phyloP scores from a whole-genome alignment of 2,888 invertebrate species.

The Drepana falcataria region DNA sequence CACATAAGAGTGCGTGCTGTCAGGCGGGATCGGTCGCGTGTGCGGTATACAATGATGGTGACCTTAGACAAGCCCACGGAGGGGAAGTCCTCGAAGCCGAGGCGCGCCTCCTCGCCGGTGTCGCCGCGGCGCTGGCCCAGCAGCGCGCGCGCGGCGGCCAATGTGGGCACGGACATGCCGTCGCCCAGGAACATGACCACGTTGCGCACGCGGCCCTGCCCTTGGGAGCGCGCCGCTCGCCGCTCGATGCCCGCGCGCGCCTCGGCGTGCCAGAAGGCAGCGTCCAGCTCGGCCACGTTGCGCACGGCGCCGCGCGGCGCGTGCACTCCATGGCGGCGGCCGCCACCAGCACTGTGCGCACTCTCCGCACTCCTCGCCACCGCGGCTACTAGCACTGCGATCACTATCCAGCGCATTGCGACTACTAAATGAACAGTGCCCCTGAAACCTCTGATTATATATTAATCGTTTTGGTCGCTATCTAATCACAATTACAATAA shows the following conservation, averaged over 20 bases:
- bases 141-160: slow-evolving; percentile 81
- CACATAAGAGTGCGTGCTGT: too few species aligned
- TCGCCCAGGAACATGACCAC: slow-evolving; percentile 86
- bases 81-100: slow-evolving; percentile 81
- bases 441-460: too few species aligned
- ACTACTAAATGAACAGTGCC: not conserved
- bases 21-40: too few species aligned
- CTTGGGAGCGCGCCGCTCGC: slow-evolving; percentile 21
- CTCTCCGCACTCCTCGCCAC: not conserved
- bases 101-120: slow-evolving; percentile 77
- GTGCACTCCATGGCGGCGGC: slow-evolving; percentile 1
- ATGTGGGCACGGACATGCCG: slow-evolving; percentile 85
- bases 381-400: not conserved
- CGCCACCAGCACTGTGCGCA: not conserved
- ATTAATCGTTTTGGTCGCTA: too few species aligned
- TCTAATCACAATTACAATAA: too few species aligned
- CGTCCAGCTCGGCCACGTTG: slow-evolving; percentile 17
- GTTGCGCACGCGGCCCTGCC: slow-evolving; percentile 51
- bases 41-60: too few species aligned
- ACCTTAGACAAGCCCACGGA: slow-evolving; percentile 82
- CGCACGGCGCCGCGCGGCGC: slow-evolving; percentile 1
- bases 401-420: too few species aligned
- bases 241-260: slow-evolving; percentile 58
- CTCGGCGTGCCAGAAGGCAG: slow-evolving; percentile 64
- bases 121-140: slow-evolving; percentile 77